A percentile compares a stretch with the other conserved stretches of the same genome.
Evolutionary conservation across 2,113 vertebrate species (phyloP).

Genomic region (Dicaeum eximium): DNA sequence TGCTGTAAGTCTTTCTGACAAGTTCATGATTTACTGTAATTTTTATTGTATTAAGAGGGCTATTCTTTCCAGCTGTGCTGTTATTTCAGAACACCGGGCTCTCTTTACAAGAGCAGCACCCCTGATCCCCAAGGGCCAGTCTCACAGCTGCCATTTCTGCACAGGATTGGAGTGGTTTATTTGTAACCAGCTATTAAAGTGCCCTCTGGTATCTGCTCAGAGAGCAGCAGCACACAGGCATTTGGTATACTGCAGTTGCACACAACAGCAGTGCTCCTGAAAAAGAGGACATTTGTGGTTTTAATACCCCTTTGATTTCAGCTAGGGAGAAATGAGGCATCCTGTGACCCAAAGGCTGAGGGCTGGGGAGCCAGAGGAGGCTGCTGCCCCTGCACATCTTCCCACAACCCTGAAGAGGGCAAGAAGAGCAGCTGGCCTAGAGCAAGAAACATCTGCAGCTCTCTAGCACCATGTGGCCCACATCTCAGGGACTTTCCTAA

Average conservation of each 20-base stretch:
- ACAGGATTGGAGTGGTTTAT: background rate
- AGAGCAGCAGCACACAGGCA: background rate
- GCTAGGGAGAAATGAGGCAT: background rate
- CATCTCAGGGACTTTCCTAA: background rate
- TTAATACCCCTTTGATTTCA: background rate
- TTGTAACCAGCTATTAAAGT: background rate
- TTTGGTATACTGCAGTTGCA: accelerated
- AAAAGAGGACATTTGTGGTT: background rate
- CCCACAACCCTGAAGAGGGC: background rate
- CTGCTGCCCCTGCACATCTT: background rate
- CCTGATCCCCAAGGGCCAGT: background rate
- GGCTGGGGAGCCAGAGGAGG: background rate
- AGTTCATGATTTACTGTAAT: background rate
- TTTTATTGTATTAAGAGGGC: background rate
- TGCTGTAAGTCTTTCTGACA: background rate
- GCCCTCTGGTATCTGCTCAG: background rate
- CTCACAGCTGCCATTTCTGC: background rate
- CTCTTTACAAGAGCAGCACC: background rate
- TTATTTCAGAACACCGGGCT: background rate
- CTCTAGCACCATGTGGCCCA: background rate
- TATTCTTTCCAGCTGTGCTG: background rate
- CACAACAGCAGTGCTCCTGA: background rate
- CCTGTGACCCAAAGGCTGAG: background rate
- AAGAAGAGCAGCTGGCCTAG: background rate
- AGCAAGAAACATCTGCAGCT: background rate